Base-by-base conservation (phyloP, 2,113 vertebrate genomes). In the Prunella fulvescens region DNA sequence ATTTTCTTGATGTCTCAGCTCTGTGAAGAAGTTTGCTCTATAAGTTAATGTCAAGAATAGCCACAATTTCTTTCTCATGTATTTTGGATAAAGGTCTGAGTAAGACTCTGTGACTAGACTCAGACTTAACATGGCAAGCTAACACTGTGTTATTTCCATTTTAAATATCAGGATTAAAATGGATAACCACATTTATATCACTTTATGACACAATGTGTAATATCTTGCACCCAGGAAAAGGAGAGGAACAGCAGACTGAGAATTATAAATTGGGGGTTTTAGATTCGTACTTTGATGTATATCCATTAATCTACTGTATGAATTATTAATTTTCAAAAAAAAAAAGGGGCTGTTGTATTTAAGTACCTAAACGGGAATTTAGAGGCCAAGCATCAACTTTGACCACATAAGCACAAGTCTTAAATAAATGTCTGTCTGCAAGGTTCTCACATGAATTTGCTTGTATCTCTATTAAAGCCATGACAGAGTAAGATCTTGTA, bases 141-240 rank as follows among this genome's bases (percentile, higher is more conserved):
- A 93, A 42, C 33, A 44, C 33, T 42, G 25, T 53, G 37, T 54
- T 87, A 77, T 76, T 90, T 91, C 58, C 47, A 91, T 87, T 76
- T 95, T 82, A 90, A 90, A 76, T 58, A 69, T 12, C 66, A 85
- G 54, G 42, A 89, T 80, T 65, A 57, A 93, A 95, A 79, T 44
- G 26, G 61, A 70, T 81, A 74, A 78, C 31, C 54, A 77, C 37
- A 89, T 93, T 84, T 91, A 84, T 47, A 81, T 74, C 6, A 2
- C 37, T 72, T 93, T 56, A 61, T 66, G 61, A 79, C 44, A 89
- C 23, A 19, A 35, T 5, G 6, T 57, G 11, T 31, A 23, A 11
- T 35, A 45, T n/a, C 20, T 66, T 50, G 67, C 22, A 60, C 19
- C 15, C 53, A 85, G 23, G n/a, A 48, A 85, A 87, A 79, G 14